Evolutionary conservation across 2,888 invertebrate species (phyloP).

Genomic region (Saturnia japonica): DNA sequence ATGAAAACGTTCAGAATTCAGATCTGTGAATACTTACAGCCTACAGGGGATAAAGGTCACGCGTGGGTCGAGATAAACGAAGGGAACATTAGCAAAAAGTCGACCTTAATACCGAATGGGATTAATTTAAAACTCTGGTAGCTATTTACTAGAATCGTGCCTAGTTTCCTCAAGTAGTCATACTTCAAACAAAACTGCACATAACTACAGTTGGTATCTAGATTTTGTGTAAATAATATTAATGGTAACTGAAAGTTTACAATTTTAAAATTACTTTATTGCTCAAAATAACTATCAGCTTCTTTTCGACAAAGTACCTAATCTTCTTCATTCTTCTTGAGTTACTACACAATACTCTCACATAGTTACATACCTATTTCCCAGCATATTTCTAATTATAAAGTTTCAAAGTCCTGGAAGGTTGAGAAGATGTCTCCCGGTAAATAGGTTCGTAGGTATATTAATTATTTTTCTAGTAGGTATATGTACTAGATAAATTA

Average conservation of each 20-base stretch:
- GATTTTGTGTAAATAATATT: background rate
- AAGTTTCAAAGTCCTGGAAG: background rate
- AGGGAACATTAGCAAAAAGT: background rate
- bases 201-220: background rate
- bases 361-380: background rate
- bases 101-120: background rate
- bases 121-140: background rate
- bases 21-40: background rate
- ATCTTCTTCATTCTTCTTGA: background rate
- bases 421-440: background rate
- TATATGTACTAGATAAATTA: too few species aligned
- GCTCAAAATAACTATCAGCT: background rate
- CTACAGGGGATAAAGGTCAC: constrained; percentile 11
- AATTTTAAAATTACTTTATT: background rate
- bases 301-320: too few species aligned
- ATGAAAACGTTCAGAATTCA: constrained; percentile 4
- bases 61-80: constrained; percentile 17
- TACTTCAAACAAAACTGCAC: background rate
- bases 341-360: background rate
- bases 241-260: background rate
- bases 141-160: background rate
- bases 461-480: background rate
- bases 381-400: background rate
- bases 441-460: background rate
- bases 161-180: background rate